These are phyloP conservation scores for Melieria crassipennis DNA, from an alignment of 2,888 invertebrate genomes.

Conservation along the genomic window DNA sequence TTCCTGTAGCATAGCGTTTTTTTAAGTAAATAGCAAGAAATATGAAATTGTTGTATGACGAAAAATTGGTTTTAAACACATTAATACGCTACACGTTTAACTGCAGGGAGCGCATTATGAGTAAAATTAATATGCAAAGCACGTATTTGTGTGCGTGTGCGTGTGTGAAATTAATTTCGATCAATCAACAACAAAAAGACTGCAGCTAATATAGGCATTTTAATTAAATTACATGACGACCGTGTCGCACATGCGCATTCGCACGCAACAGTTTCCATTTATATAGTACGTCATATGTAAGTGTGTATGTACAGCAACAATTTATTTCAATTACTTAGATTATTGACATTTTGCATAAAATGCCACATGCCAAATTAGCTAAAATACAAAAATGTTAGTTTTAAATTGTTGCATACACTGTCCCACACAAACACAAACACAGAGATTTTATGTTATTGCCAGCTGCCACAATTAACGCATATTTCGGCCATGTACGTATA, in stretches of 20 bases:
- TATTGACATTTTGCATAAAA: slow-evolving; percentile 48
- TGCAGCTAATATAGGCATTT: slow-evolving; percentile 44
- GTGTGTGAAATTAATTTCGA: slow-evolving; percentile 19
- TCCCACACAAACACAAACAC: slow-evolving; percentile 7
- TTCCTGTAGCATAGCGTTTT: too few relatives aligned
- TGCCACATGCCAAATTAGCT: slow-evolving; percentile 9
- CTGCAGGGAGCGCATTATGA: slow-evolving; percentile 31
- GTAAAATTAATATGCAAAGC: slow-evolving; percentile 42
- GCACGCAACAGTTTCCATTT: neutral
- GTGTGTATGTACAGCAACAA: slow-evolving; percentile 34
- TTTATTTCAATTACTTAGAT: slow-evolving; percentile 51
- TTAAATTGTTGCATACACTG: neutral
- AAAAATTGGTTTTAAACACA: too few relatives aligned
- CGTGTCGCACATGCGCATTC: slow-evolving; percentile 1
- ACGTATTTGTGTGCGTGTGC: slow-evolving; percentile 16
- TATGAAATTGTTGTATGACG: too few relatives aligned
- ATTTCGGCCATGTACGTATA: slow-evolving; percentile 5
- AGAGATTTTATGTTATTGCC: slow-evolving; percentile 15
- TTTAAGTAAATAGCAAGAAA: too few relatives aligned
- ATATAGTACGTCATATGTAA: slow-evolving; percentile 6
- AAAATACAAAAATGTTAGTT: too few relatives aligned
- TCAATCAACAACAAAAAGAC: slow-evolving; percentile 39
- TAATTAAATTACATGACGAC: slow-evolving; percentile 48
- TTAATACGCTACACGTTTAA: neutral
- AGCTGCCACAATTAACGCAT: slow-evolving; percentile 24